Evolutionary conservation across 2,888 invertebrate species (phyloP), one percentile per base, ranked within the genome.

Genomic region (Drosophila percnosoma): DNA sequence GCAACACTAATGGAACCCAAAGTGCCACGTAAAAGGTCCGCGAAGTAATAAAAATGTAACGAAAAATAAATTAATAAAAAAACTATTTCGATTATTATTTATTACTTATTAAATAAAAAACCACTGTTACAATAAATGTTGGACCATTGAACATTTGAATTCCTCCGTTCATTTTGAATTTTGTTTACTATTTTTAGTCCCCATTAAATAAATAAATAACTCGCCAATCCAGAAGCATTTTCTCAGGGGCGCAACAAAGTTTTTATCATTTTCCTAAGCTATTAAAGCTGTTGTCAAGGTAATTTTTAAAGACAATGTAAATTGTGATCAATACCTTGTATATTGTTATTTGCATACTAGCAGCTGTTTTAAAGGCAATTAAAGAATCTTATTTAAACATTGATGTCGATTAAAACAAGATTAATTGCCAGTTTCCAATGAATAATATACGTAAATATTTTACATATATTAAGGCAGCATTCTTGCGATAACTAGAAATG

Each of bases 401-500:
- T 29, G n/a, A 5, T 15, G n/a, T 3, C 29, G 15, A 49, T 34
- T 7, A 42, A 45, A 40, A 40, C 21, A 42, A 21, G 21, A 42
- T 42, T 45, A 33, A 33, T 13, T 34, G 24, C 13, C 24, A 29
- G 29, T 52, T 61, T 8, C 2, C 38, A 31, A 18, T 38, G 18
- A 38, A 38, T 29, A 21, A 31, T 29, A 21, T 21, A 40, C 2
- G 42, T 7, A 21, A 5, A 8, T 45, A 4, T 45, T 45, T 45
- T 24, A 15, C 31, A 18, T 40, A n/a, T 51, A 49, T 51, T 57
- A 57, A 13, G 21, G 68, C 42, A 55, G 29, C 69, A 68, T 59
- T 68, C 60, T 59, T n/a, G 15, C 4, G 45, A 45, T 33, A 52
- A 51, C 51, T 42, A 29, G n/a, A 52, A 27, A 40, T 1, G 21